phyloP scores from a whole-genome alignment of 2,888 invertebrate genomes.

The Cephus pulcher region DNA sequence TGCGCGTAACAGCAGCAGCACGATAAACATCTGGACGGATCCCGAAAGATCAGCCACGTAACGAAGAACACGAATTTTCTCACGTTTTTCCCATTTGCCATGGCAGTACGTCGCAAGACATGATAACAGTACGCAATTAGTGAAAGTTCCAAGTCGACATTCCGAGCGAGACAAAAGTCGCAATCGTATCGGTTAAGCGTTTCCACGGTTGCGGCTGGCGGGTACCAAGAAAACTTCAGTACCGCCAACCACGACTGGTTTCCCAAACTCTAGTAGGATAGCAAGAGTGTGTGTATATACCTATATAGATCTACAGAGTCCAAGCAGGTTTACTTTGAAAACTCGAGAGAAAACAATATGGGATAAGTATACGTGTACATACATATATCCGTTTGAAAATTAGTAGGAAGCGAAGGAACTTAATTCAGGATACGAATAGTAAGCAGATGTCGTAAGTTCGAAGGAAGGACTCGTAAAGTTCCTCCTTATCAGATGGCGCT shows the following conservation, averaged over 20 bases:
- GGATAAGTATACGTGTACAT: no score
- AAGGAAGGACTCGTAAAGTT: slow-evolving; percentile 19
- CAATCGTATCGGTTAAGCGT: background rate
- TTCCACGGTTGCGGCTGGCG: background rate
- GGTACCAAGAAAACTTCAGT: background rate
- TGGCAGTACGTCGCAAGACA: background rate
- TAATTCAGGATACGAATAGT: background rate
- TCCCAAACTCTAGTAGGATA: background rate
- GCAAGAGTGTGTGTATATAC: no score
- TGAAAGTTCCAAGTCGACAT: background rate
- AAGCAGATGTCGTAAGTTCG: slow-evolving; percentile 30
- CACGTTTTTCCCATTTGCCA: background rate
- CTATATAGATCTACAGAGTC: background rate
- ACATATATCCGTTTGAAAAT: background rate
- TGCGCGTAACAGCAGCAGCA: background rate
- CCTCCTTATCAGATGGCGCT: slow-evolving; percentile 42
- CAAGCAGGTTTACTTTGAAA: background rate
- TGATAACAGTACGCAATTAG: background rate
- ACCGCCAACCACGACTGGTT: background rate
- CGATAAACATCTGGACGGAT: background rate
- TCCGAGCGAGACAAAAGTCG: background rate
- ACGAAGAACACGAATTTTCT: background rate
- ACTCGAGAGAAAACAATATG: background rate
- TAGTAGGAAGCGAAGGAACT: background rate
- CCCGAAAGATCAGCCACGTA: background rate